These are phyloP conservation scores for Laothoe populi DNA, from an alignment of 2,888 invertebrate genomes.

Conservation along the genomic window DNA sequence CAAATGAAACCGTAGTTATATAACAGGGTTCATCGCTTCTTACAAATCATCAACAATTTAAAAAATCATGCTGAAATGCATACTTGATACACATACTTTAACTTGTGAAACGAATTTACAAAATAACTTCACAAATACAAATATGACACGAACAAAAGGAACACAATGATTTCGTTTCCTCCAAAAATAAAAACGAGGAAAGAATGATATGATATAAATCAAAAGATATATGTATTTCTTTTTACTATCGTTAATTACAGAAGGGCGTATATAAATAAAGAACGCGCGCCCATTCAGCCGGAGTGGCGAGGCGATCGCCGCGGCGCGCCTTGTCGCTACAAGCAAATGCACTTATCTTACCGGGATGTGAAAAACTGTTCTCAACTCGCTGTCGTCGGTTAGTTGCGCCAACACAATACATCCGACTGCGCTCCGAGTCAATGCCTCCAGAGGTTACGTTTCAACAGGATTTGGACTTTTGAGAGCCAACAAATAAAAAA, in stretches of 20 bases:
- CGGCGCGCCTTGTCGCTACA: conserved; percentile 80
- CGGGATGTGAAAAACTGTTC: conserved; percentile 80
- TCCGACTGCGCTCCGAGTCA: conserved; percentile 63
- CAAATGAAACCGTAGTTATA: no score
- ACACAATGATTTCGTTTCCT: conserved; percentile 52
- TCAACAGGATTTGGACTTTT: conserved; percentile 70
- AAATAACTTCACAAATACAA: not conserved
- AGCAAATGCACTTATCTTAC: conserved; percentile 85
- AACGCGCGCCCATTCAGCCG: conserved; percentile 74
- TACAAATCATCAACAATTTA: no score
- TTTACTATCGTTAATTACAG: conserved; percentile 81
- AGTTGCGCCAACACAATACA: conserved; percentile 75
- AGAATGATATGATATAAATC: conserved; percentile 72
- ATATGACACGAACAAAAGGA: conserved; percentile 26
- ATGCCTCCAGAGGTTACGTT: conserved; percentile 70
- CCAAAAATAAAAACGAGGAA: conserved; percentile 53
- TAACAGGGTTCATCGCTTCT: no score
- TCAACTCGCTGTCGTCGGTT: conserved; percentile 73
- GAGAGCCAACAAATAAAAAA: conserved; percentile 66
- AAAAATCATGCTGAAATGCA: no score
- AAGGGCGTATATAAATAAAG: conserved; percentile 81
- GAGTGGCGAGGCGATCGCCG: conserved; percentile 69
- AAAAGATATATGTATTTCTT: conserved; percentile 73
- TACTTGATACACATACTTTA: not conserved
- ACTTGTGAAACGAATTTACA: not conserved